Evolutionary conservation across 2,113 vertebrate genomes (phyloP).

Genomic region (Shinisaurus crocodilurus): DNA sequence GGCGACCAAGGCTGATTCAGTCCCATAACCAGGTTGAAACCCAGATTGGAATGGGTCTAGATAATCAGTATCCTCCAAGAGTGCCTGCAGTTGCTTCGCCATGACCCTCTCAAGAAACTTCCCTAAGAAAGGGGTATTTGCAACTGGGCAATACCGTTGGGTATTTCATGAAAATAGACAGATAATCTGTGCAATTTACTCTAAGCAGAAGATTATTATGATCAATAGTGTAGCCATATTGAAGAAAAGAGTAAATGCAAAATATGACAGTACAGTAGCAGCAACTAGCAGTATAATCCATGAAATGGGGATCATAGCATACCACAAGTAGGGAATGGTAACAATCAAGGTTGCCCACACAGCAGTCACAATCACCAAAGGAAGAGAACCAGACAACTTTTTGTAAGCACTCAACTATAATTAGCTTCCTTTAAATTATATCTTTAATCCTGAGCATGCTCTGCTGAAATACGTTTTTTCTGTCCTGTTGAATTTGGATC

Average conservation of each 20-base stretch:
- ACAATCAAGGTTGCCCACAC: not conserved
- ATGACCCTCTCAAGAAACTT: too few relatives aligned
- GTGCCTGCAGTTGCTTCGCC: too few relatives aligned
- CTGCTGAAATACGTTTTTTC: not conserved
- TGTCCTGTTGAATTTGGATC: too few relatives aligned
- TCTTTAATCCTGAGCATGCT: not conserved
- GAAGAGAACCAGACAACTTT: not conserved
- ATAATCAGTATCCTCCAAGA: too few relatives aligned
- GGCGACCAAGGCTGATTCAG: too few relatives aligned
- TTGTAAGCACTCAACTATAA: not conserved
- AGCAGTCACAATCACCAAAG: not conserved
- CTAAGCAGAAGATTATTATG: not conserved
- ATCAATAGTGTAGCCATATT: not conserved
- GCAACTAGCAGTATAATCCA: not conserved
- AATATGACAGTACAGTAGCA: not conserved
- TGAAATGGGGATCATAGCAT: not conserved
- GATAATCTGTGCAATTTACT: not conserved
- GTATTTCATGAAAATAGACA: not conserved
- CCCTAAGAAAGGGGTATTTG: too few relatives aligned
- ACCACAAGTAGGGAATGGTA: not conserved
- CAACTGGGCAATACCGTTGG: too few relatives aligned
- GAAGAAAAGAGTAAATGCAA: not conserved
- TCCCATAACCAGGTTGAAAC: too few relatives aligned
- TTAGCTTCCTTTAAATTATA: not conserved
- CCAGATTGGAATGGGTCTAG: too few relatives aligned